Evolutionary conservation across 2,113 vertebrate genomes (phyloP), one percentile per base, ranked within the genome.

Genomic region (Bungarus multicinctus): DNA sequence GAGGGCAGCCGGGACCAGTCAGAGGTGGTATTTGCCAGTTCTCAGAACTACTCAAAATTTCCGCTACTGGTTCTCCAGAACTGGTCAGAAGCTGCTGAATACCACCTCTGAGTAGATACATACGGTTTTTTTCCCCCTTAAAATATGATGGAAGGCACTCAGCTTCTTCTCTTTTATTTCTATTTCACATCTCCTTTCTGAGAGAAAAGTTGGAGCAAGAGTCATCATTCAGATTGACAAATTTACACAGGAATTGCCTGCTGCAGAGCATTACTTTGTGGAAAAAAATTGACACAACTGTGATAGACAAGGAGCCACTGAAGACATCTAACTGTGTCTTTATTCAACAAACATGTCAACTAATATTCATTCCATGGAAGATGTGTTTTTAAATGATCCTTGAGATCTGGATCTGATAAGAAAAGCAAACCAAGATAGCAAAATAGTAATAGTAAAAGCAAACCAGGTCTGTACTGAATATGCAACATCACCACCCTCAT

Each of bases 151-250:
- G 25, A 20, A 57, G 10, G 92, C 91, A 86, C 6, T 4, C 4
- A 86, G 2, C 27, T 92, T 58, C 64, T 88, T 22, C n/a, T 60
- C 27, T 92, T 90, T 53, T 50, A 86, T 58, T 94, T 94, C 57
- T 64, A 89, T 55, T 87, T 86, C 52, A 90, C 91, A 94, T 53
- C 54, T 3, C n/a, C 69, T 85, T 85, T 89, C 53, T 7, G 39
- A 27, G 27, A 58, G 55, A 85, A 22, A 53, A 23, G 22, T 16
- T 58, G 30, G 64, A 60, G 34, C 43, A 50, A 16, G 6, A 18
- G 30, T n/a, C n/a, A 93, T 91, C 57, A 88, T 47, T 91, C 85
- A 64, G 18, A 54, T 20, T 27, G 10, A 69, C 34, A 74, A 92
- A 81, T 5, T 9, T 89, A 23, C 50, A 22, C 3, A 87, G 45